Percentiles rank a stretch among this genome's conserved stretches.
phyloP scores from a whole-genome alignment of 1,140 invertebrate species.

The Atta colombica region DNA sequence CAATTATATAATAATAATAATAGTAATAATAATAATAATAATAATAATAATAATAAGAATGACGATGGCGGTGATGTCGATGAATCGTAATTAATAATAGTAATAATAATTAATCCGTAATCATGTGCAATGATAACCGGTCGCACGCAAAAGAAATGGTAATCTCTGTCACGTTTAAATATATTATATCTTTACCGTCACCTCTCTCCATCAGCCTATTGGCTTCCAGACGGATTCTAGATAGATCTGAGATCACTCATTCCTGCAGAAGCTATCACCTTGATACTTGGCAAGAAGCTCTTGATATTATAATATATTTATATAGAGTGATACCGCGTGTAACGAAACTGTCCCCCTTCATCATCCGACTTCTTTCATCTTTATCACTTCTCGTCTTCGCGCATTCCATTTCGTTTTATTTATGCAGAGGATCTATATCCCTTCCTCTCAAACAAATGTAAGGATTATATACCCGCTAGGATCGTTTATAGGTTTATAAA shows the following conservation, averaged over 20 bases:
- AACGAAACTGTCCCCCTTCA: slow-evolving; percentile 56
- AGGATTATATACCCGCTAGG: slow-evolving; percentile 63
- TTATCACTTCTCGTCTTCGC: slow-evolving; percentile 14
- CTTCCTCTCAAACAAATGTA: slow-evolving; percentile 64
- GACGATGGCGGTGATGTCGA: slow-evolving; percentile 71
- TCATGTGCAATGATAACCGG: slow-evolving; percentile 69
- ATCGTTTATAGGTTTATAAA: slow-evolving; percentile 75
- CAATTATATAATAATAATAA: slow-evolving; percentile 78
- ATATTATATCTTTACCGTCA: slow-evolving; percentile 44
- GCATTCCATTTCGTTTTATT: slow-evolving; percentile 15
- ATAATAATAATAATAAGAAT: slow-evolving; percentile 67
- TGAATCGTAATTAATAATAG: slow-evolving; percentile 72
- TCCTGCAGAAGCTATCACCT: slow-evolving; percentile 61
- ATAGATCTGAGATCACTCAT: slow-evolving; percentile 25
- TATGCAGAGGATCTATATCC: not conserved
- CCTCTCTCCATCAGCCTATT: slow-evolving; percentile 43
- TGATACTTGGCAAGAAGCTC: slow-evolving; percentile 72
- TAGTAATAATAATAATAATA: slow-evolving; percentile 70
- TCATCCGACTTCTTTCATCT: slow-evolving; percentile 5
- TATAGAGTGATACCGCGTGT: slow-evolving; percentile 66
- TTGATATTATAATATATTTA: slow-evolving; percentile 72
- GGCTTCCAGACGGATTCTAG: slow-evolving; percentile 23
- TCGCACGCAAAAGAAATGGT: slow-evolving; percentile 74
- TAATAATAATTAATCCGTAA: slow-evolving; percentile 75
- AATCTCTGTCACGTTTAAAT: slow-evolving; percentile 66